Percentiles rank a stretch among this genome's conserved stretches.
Evolutionary conservation across 1,140 invertebrate species (phyloP).

Genomic region (Anastrepha ludens): DNA sequence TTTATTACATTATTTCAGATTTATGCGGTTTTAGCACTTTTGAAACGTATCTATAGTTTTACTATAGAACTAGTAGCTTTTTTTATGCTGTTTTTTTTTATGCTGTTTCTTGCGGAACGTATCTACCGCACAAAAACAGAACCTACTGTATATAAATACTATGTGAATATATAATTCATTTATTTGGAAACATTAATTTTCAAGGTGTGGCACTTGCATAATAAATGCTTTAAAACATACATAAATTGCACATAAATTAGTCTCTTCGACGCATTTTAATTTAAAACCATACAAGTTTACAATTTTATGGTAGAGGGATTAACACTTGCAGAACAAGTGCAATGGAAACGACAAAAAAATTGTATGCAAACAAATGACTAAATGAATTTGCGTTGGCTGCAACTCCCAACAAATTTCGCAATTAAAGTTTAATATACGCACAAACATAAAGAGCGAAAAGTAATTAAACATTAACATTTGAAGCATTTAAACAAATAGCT

Average conservation of each 20-base stretch:
- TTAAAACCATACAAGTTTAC: conserved; percentile 11
- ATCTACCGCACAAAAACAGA: no score
- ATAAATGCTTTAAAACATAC: neutral
- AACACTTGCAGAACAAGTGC: neutral
- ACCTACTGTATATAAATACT: no score
- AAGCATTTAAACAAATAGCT: conserved; percentile 41
- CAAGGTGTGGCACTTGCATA: neutral
- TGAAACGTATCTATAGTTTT: no score
- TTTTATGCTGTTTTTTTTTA: no score
- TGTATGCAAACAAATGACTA: neutral
- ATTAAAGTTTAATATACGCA: neutral
- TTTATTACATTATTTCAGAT: no score
- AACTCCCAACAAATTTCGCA: neutral
- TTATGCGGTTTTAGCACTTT: no score
- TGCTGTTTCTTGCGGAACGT: no score
- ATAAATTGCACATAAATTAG: neutral
- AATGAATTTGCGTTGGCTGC: neutral
- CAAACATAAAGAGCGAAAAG: conserved; percentile 11
- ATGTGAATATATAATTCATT: no score
- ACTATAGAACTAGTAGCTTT: no score
- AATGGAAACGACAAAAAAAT: neutral
- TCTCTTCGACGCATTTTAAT: neutral
- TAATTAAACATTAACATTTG: conserved; percentile 48
- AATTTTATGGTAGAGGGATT: neutral
- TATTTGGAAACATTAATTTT: no score